These are phyloP conservation scores for Molorchus minor DNA, from an alignment of 2,888 invertebrate species.

Conservation along the genomic window DNA sequence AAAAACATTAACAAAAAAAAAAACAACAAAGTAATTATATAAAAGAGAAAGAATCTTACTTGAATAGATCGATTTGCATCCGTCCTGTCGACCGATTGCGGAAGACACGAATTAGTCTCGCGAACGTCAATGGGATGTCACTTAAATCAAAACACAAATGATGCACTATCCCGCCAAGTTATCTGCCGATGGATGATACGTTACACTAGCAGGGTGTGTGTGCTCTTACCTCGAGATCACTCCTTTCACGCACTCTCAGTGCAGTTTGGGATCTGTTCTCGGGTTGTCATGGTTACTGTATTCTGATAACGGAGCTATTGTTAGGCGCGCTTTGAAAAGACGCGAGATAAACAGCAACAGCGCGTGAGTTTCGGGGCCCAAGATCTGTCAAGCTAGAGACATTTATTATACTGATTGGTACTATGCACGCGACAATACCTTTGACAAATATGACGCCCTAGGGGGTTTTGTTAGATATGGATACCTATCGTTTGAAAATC, in stretches of 20 bases:
- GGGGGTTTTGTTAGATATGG: too few relatives aligned
- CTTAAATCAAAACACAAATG: conserved; percentile 33
- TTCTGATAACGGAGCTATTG: conserved; percentile 28
- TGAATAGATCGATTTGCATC: conserved; percentile 25
- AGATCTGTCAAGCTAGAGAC: not conserved
- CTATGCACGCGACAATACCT: not conserved
- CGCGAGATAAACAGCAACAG: conserved; percentile 20
- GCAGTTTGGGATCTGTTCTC: conserved; percentile 43
- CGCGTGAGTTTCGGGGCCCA: conserved; percentile 12
- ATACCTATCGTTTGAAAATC: too few relatives aligned
- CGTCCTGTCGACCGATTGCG: conserved; percentile 25
- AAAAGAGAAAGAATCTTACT: conserved; percentile 33
- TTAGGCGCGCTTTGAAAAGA: conserved; percentile 24
- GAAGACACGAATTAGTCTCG: conserved; percentile 12
- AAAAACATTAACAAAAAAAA: too few relatives aligned
- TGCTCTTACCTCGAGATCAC: conserved; percentile 35
- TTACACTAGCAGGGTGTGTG: conserved; percentile 18
- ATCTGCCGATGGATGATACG: conserved; percentile 19
- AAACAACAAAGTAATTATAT: conserved; percentile 12
- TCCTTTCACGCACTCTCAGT: conserved; percentile 48
- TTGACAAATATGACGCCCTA: too few relatives aligned
- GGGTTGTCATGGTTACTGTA: conserved; percentile 43
- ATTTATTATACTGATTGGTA: not conserved
- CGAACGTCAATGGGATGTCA: conserved; percentile 12
- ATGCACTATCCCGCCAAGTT: conserved; percentile 38